Evolutionary conservation across 2,113 vertebrate genomes (phyloP).

Genomic region (Stegastes partitus): DNA sequence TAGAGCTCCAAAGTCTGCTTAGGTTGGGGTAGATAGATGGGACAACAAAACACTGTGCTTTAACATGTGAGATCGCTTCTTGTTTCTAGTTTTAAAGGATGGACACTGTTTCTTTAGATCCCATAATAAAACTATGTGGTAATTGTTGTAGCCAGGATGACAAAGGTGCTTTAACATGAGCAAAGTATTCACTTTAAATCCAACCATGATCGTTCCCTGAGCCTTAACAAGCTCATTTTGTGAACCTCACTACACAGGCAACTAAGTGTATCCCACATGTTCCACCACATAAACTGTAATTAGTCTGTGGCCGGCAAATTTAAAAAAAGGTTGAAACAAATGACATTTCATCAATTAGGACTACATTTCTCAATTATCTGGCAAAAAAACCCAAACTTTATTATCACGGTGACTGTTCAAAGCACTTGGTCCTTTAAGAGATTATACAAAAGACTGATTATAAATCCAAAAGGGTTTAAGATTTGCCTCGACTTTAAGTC

Average conservation of each 20-base stretch:
- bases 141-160: not conserved
- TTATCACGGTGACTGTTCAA: slow-evolving; percentile 37
- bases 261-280: not conserved
- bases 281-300: slow-evolving; percentile 6
- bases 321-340: slow-evolving; percentile 21
- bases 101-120: not conserved
- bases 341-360: slow-evolving; percentile 22
- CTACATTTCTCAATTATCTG: slow-evolving; percentile 34
- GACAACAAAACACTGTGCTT: too few relatives aligned
- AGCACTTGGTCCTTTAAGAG: slow-evolving; percentile 23
- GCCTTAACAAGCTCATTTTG: not conserved
- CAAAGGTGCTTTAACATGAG: not conserved
- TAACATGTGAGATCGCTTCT: too few relatives aligned
- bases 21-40: too few relatives aligned
- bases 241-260: not conserved
- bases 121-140: not conserved
- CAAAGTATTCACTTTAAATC: not conserved
- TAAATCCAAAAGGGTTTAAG: slow-evolving; percentile 48
- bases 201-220: not conserved
- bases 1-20: too few relatives aligned
- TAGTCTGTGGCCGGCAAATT: slow-evolving; percentile 5
- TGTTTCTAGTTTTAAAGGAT: not conserved
- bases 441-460: slow-evolving; percentile 40
- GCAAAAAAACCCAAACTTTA: slow-evolving; percentile 36
- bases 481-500: slow-evolving; percentile 21